Base-by-base conservation (phyloP, 1,140 invertebrate species). In the Zeugodacus cucurbitae region DNA sequence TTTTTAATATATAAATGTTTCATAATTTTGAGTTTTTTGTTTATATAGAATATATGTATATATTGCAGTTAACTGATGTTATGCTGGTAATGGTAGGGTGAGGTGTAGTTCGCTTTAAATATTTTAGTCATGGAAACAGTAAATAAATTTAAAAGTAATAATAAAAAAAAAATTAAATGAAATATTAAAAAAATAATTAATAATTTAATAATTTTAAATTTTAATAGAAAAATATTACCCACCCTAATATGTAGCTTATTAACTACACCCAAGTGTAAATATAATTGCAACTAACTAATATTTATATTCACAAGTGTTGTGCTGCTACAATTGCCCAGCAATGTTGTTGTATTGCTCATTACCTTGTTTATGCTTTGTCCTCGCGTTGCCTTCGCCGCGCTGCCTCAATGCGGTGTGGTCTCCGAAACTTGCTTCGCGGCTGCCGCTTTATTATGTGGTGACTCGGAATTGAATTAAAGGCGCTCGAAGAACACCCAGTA, bases 401-500 rank as follows among this genome's bases (percentile, higher is more conserved):
- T 37, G 34, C 29, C 22, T 11, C 17, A 6, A 8, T 82, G 58
- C 74, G 41, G 74, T 82, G 74, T 82, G 74, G 74, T 54, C 74
- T 48, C 20, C 10, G 41, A 54, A 48, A 82, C 74, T 41, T 82
- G 74, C 74, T 26, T 26, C 74, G 74, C 32, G 14, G 32, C 44
- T 48, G 74, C 41, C 48, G 74, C 11, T 82, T 82, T 22, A 54
- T 82, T 22, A 82, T 82, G 41, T 48, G 74, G 37, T 48, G 74
- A 37, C 67, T 74, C 34, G 34, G 11, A 82, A 82, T 48, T 82
- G 37, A 54, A 34, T 82, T 48, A 22, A 26, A 82, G 74, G 41
- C 74, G 74, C 74, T 82, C 41, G n/a, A 48, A 48, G 74, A 82
- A 82, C 74, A 82, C 74, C 41, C 74, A 48, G 74, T 82, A 82